These are phyloP conservation scores for Peromyscus polionotus DNA, from an alignment of 2,113 vertebrate genomes.

Conservation along the genomic window DNA sequence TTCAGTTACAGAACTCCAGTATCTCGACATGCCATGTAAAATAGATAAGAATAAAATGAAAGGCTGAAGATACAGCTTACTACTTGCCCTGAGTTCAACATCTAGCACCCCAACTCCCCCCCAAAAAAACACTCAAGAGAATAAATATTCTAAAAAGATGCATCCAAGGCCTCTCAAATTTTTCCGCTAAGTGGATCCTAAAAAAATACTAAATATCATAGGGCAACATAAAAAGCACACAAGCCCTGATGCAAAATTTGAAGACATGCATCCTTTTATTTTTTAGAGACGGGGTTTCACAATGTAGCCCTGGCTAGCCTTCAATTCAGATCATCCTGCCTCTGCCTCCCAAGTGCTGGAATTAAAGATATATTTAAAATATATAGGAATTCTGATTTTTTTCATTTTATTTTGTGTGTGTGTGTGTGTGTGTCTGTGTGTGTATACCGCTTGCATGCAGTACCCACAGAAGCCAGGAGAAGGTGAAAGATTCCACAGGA, in stretches of 20 bases:
- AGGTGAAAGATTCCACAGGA: background rate
- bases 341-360: background rate
- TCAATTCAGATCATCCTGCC: background rate
- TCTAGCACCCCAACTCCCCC: background rate
- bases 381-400: background rate
- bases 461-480: background rate
- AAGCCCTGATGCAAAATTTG: background rate
- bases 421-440: background rate
- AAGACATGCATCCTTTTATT: too few species aligned
- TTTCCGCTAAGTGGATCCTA: background rate
- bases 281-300: background rate
- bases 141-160: background rate
- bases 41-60: background rate
- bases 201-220: background rate
- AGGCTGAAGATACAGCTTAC: background rate
- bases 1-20: background rate
- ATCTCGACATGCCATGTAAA: background rate
- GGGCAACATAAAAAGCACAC: background rate
- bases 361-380: background rate
- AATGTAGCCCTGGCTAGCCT: background rate
- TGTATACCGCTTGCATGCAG: background rate
- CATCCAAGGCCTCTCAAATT: background rate
- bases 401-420: background rate
- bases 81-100: background rate
- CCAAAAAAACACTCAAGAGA: background rate